Base-by-base conservation (phyloP, 2,113 vertebrate species). In the Forbesichthys papilliferus region DNA sequence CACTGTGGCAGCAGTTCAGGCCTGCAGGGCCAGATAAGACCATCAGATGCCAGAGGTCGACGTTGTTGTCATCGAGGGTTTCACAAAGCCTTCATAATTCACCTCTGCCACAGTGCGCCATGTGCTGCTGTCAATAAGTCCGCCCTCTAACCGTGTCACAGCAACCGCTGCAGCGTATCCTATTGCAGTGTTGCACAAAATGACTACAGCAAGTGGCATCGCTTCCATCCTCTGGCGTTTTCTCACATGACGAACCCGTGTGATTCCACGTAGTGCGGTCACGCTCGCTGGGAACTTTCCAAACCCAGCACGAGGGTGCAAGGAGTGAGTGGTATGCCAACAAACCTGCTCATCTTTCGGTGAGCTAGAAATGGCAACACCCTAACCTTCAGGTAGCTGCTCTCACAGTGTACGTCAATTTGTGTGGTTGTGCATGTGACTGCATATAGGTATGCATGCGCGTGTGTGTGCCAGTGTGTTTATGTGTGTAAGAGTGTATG, bases 281-380 rank as follows among this genome's bases (percentile, higher is more conserved):
- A 72, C 66, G 71, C 68, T 71, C 70, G 66, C 64, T 55, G 68
- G 59, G 48, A 53, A 61, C 66, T 69, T 80, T 70, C 71, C 63
- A 81, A 69, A 65, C 66, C 73, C 59, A 51, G 60, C 72, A 74
- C 79, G 56, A 64, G 18, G 69, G 58, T 59, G 56, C 65, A 77
- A 74, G 65, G 33, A 58, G 56, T 48, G 49, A 49, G 54, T 18
- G 42, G 75, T 80, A 75, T 76, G 65, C 60, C 60, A 76, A 78
- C 82, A 76, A 79, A 80, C 68, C 67, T 61, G 52, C 72, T 80
- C 64, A 84, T 69, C 82, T 84, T 60, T 76, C 72, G 84, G 84
- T 79, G 84, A 65, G 73, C 20, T 12, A 69, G 11, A 53, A 72
- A 60, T 36, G 73, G 67, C 63, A 69, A 84, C 80, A 77, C 74